A percentile compares a stretch with the other conserved stretches of the same genome.
phyloP scores from a whole-genome alignment of 2,797 vertebrate species.

The Centroberyx gerrardi region DNA sequence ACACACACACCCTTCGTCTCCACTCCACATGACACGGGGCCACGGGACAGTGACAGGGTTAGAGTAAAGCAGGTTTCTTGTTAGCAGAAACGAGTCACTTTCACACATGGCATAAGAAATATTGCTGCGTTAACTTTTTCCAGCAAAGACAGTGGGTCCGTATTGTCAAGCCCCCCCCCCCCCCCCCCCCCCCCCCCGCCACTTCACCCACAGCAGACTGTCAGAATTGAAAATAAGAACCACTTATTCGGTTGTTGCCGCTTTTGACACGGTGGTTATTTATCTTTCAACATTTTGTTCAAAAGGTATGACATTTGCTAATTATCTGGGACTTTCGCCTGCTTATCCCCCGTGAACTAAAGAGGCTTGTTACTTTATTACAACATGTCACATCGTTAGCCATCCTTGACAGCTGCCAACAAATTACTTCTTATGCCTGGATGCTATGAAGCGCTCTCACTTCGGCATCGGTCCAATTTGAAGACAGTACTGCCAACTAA shows the following conservation, averaged over 20 bases:
- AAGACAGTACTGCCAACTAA: conserved; percentile 19
- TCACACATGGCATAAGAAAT: conserved; percentile 31
- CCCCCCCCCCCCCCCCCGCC: too few relatives aligned
- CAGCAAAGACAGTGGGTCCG: conserved; percentile 11
- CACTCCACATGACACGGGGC: conserved; percentile 30
- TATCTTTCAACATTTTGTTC: conserved; percentile 10
- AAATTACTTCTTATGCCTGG: conserved; percentile 33
- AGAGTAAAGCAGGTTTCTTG: conserved; percentile 46
- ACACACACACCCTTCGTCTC: conserved; percentile 28
- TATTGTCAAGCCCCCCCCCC: background rate
- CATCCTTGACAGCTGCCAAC: conserved; percentile 47
- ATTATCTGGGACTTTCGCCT: conserved; percentile 45
- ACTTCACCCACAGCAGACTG: background rate
- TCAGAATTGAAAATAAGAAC: background rate
- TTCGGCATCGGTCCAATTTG: conserved; percentile 37
- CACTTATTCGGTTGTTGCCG: conserved; percentile 9
- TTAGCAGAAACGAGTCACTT: conserved; percentile 51
- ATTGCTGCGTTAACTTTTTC: background rate
- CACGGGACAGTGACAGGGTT: conserved; percentile 36
- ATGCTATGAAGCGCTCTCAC: conserved; percentile 37
- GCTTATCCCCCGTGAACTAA: conserved; percentile 15
- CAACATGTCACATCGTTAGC: conserved; percentile 14
- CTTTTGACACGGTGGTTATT: background rate
- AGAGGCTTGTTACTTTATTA: conserved; percentile 53
- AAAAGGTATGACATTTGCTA: conserved; percentile 36